Evolutionary conservation across 2,888 invertebrate species (phyloP).

Genomic region (Drosophila colorata): DNA sequence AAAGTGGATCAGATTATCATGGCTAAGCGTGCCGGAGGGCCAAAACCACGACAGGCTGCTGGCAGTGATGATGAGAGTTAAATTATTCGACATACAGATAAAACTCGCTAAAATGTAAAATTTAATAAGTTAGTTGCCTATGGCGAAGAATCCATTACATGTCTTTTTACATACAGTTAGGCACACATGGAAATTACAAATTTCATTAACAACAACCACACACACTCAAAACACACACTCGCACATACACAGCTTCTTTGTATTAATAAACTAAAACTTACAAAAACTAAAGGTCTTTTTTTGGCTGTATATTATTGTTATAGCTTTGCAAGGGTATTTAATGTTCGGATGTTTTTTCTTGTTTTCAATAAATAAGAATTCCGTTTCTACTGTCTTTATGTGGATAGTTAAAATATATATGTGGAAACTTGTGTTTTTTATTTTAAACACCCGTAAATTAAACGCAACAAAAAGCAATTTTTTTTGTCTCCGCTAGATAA

Average conservation of each 20-base stretch:
- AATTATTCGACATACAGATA: conserved; percentile 29
- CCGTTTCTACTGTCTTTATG: no score
- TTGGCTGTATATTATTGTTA: background rate
- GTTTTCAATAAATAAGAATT: no score
- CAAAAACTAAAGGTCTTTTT: conserved; percentile 23
- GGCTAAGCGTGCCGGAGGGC: conserved; percentile 98
- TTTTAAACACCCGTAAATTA: conserved; percentile 26
- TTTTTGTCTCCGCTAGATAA: conserved; percentile 82
- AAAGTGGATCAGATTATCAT: conserved; percentile 99
- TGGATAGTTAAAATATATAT: no score
- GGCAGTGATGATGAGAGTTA: conserved; percentile 91
- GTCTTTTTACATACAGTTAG: conserved; percentile 48
- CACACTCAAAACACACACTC: conserved; percentile 34
- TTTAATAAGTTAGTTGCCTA: conserved; percentile 48
- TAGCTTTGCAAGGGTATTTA: background rate
- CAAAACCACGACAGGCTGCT: conserved; percentile 90
- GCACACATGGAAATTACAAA: conserved; percentile 68
- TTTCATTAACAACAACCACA: conserved; percentile 66
- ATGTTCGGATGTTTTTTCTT: background rate
- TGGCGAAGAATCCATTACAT: conserved; percentile 39
- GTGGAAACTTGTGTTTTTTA: no score
- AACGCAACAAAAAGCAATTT: conserved; percentile 22
- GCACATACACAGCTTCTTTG: conserved; percentile 69
- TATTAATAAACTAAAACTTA: conserved; percentile 77
- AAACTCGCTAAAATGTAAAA: conserved; percentile 34